phyloP scores from a whole-genome alignment of 2,113 vertebrate genomes.

The Poecile atricapillus region DNA sequence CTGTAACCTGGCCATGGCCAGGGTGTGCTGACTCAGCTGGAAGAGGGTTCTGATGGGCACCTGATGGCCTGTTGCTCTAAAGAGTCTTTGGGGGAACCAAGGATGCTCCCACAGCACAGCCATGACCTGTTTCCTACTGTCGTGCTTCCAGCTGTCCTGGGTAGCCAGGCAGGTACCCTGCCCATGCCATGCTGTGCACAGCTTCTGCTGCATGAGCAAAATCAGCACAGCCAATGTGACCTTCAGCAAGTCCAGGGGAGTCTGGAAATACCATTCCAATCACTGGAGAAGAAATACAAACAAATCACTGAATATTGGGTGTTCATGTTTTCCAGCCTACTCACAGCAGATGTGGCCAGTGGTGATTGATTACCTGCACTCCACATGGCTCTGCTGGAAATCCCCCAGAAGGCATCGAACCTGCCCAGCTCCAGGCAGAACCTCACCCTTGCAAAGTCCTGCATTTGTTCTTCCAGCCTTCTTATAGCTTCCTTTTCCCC shows the following conservation, averaged over 20 bases:
- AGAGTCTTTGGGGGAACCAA: background rate
- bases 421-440: background rate
- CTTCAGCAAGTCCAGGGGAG: background rate
- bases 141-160: background rate
- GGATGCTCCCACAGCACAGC: background rate
- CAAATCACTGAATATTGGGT: background rate
- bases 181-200: fast-evolving
- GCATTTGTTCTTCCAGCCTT: background rate
- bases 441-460: background rate
- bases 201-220: background rate
- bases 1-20: background rate
- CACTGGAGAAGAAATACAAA: background rate
- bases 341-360: background rate
- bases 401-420: fast-evolving
- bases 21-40: background rate
- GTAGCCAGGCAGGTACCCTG: background rate
- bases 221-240: background rate
- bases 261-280: background rate
- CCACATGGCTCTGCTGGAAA: background rate
- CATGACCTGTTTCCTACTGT: background rate
- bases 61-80: background rate
- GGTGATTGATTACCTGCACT: background rate
- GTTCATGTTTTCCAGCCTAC: background rate
- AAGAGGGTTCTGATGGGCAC: background rate
- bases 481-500: background rate